These are phyloP conservation scores for Adrianichthys oophorus DNA, from an alignment of 2,797 vertebrate species.

Conservation along the genomic window DNA sequence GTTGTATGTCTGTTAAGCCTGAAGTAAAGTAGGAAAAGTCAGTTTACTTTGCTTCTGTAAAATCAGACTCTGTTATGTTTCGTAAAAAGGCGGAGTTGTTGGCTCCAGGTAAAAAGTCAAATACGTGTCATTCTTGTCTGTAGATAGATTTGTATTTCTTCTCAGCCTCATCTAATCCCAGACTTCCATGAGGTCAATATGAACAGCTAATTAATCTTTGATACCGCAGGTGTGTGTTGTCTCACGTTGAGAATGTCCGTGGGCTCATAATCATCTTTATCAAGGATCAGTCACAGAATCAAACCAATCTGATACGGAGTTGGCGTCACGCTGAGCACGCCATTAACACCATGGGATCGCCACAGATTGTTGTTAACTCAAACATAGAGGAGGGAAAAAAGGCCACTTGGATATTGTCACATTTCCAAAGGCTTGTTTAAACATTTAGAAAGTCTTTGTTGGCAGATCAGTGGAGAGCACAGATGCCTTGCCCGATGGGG, in stretches of 20 bases:
- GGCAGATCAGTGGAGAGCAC: constrained; percentile 50
- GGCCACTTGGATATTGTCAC: constrained; percentile 44
- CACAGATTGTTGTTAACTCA: constrained; percentile 25
- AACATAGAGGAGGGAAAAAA: constrained; percentile 26
- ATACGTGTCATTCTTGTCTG: constrained; percentile 25
- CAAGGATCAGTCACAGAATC: constrained; percentile 40
- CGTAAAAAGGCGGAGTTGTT: too few species aligned
- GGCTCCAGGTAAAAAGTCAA: constrained; percentile 6
- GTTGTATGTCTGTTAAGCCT: too few species aligned
- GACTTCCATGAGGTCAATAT: constrained; percentile 19
- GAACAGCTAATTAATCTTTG: constrained; percentile 32
- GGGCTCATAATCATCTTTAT: constrained; percentile 52
- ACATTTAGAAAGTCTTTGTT: constrained; percentile 55
- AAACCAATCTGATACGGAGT: constrained; percentile 42
- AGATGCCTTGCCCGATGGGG: constrained; percentile 62
- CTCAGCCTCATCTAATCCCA: constrained; percentile 15
- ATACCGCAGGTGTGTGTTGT: constrained; percentile 26
- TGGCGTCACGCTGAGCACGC: constrained; percentile 1
- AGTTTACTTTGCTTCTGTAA: too few species aligned
- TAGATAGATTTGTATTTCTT: constrained; percentile 22
- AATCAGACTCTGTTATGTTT: too few species aligned
- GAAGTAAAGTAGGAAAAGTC: too few species aligned
- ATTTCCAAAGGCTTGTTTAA: constrained; percentile 54
- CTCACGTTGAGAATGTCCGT: constrained; percentile 19
- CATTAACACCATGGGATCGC: constrained; percentile 33